Base-by-base conservation (phyloP, 2,797 vertebrate species). In the Periophthalmus magnuspinnatus region DNA sequence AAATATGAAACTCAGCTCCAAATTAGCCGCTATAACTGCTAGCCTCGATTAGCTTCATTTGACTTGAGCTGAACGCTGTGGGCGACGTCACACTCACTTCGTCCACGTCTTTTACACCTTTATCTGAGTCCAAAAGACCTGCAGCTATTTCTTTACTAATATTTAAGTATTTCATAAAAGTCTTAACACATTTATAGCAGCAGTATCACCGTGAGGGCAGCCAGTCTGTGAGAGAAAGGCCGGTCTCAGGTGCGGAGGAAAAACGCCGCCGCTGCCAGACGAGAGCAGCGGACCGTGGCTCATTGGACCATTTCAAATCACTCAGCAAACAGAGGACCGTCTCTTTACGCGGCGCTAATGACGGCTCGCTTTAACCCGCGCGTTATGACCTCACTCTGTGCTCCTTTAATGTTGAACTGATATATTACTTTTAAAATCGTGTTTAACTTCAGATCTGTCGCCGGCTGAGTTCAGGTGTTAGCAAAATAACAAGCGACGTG, bases 181-280 rank as follows among this genome's bases (percentile, higher is more conserved):
- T 74, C 62, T 80, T 70, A 58, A 68, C 66, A 72, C 63, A 79
- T 79, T 77, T 79, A 72, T 67, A 72, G 56, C 28, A 67, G 45
- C 63, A 45, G 64, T 54, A 67, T 32, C 34, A 41, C 74, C 69
- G 59, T 22, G 38, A 70, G 69, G 76, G 66, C 50, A 17, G 71
- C 36, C 69, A 70, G 34, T 84, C 73, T 78, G 68, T 73, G 78
- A 61, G 54, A 75, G 55, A 72, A 60, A 75, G 74, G 67, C 79
- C 72, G 68, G 34, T 68, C 67, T 76, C 63, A 77, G 67, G 71
- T 83, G 69, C 82, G 72, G 81, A 73, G 75, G 82, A 84, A 90
- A 89, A 47, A 68, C 50, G n/a, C 11, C 14, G 52, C 7, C 66
- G 41, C 72, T 82, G 87, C 83, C 87, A 88, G 89, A 70, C 34